Conservation (phyloP, 2,888 invertebrate genomes). For the Achlya flavicornis region DNA sequence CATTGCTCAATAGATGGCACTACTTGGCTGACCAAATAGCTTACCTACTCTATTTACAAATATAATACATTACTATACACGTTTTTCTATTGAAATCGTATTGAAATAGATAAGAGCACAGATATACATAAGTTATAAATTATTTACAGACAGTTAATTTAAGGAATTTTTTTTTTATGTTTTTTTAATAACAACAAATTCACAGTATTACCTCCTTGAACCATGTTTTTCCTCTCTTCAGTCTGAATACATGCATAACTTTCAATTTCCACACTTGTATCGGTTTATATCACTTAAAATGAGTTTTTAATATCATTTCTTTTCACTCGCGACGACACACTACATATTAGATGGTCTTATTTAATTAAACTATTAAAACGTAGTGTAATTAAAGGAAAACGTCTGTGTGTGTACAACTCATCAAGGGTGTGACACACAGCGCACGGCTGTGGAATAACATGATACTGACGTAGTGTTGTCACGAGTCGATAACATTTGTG, state of each 20-base stretch:
- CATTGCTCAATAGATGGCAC: conserved; percentile 5
- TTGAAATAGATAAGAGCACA: neutral
- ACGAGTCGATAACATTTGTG: neutral
- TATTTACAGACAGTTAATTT: too few species aligned
- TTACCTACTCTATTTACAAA: neutral
- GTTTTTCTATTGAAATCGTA: neutral
- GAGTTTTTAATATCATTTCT: conserved; percentile 23
- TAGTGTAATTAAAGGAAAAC: neutral
- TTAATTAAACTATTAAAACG: neutral
- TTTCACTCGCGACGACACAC: conserved; percentile 16
- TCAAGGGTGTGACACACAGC: conserved; percentile 6
- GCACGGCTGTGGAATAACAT: conserved; percentile 7
- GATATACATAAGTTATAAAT: neutral
- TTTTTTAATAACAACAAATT: neutral
- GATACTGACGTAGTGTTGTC: conserved; percentile 7
- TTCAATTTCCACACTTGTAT: conserved; percentile 20
- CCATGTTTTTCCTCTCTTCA: conserved; percentile 71
- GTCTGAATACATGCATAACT: conserved; percentile 54
- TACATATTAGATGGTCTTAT: conserved; percentile 16
- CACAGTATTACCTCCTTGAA: conserved; percentile 60
- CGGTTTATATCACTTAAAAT: conserved; percentile 11
- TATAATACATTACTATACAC: neutral
- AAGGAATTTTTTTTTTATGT: too few species aligned
- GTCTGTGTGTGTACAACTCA: conserved; percentile 5
- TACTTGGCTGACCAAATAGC: neutral